Percentiles rank a stretch among this genome's conserved stretches.
These are phyloP conservation scores for Andrena marginata DNA, from an alignment of 2,888 invertebrate genomes.

Conservation along the genomic window DNA sequence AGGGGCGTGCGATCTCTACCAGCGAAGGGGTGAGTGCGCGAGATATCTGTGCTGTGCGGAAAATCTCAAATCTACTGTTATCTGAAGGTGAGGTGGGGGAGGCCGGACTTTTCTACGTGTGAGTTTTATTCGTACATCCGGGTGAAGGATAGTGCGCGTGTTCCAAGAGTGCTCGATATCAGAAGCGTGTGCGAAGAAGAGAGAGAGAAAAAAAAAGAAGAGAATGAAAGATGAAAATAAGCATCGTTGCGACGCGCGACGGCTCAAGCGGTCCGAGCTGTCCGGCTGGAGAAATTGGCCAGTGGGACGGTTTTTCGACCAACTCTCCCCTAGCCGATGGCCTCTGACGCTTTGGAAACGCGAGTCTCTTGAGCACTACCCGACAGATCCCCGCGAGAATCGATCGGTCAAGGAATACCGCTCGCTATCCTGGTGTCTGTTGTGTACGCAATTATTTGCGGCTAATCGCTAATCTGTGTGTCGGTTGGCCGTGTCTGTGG, in stretches of 20 bases:
- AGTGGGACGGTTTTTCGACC: neutral
- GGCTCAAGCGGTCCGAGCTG: neutral
- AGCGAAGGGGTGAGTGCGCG: neutral
- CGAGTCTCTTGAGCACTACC: neutral
- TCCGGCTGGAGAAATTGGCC: too few species aligned
- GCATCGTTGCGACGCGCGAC: neutral
- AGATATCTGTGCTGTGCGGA: slow-evolving; percentile 1
- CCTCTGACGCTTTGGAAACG: too few species aligned
- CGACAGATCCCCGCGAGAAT: neutral
- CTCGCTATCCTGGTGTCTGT: slow-evolving; percentile 1
- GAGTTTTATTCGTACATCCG: neutral
- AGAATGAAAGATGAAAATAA: slow-evolving; percentile 8
- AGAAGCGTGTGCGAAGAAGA: slow-evolving; percentile 37
- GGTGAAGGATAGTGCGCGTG: slow-evolving; percentile 3
- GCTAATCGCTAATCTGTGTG: slow-evolving; percentile 24
- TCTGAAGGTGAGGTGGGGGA: neutral
- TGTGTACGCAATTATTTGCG: neutral
- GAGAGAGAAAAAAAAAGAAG: neutral
- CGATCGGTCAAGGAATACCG: neutral
- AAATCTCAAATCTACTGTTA: neutral
- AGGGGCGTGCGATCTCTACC: slow-evolving; percentile 30
- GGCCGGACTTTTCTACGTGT: slow-evolving; percentile 1
- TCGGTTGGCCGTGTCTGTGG: slow-evolving; percentile 28
- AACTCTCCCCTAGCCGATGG: too few species aligned
- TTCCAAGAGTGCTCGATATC: slow-evolving; percentile 42